Base-by-base conservation (phyloP, 2,888 invertebrate genomes). In the Subacronicta megacephala region DNA sequence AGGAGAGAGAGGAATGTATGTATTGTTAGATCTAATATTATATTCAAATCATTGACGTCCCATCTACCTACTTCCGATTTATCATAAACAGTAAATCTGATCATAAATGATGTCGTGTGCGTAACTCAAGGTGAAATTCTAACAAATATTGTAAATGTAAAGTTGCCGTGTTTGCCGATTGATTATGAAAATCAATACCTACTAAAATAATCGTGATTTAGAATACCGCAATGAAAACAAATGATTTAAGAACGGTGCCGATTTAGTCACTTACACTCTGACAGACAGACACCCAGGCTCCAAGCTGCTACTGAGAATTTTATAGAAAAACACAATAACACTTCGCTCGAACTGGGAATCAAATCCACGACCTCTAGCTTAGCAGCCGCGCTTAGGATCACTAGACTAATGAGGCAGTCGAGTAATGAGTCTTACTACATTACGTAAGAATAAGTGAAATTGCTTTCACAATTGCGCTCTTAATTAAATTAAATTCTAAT, bases 401-500 rank as follows among this genome's bases (percentile, higher is more conserved):
- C n/a, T n/a, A n/a, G n/a, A n/a, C n/a, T n/a, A n/a, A n/a, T n/a
- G n/a, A n/a, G n/a, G n/a, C n/a, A n/a, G n/a, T n/a, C n/a, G n/a
- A n/a, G n/a, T n/a, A n/a, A n/a, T n/a, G n/a, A n/a, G n/a, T n/a
- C n/a, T n/a, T n/a, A n/a, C 0, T 20, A 52, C 35, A 57, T 57
- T 40, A 7, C 38, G 6, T 5, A 31, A 31, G n/a, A 31, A 31
- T 31, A n/a, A n/a, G 31, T n/a, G 31, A 2, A 26, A 26, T 26
- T 26, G 26, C 26, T 43, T 57, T 63, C 47, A 33, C 35, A 41
- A n/a, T n/a, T n/a, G n/a, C n/a, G n/a, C 36, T 35, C 31, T 10
- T 20, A 35, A 65, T 45, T 12, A 47, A 37, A 65, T 49, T 47
- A 29, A 63, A 26, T 53, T 53, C 29, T 52, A 54, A 46, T 61